Conservation (phyloP, 1,140 invertebrate genomes). For the Lordiphosa clarofinis region DNA sequence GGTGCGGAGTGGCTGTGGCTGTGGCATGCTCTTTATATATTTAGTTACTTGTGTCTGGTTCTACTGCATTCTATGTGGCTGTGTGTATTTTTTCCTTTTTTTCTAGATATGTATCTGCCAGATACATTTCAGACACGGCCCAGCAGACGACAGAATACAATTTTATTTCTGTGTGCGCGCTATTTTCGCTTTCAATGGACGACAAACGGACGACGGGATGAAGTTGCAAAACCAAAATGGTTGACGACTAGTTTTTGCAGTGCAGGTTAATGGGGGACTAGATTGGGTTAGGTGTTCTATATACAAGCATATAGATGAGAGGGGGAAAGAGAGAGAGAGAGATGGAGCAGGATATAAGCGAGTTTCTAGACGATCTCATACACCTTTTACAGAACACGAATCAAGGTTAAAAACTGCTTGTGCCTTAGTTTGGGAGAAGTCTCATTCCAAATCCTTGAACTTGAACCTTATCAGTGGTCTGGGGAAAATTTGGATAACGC, state of each 20-base stretch:
- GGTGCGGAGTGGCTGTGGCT: slow-evolving; percentile 6
- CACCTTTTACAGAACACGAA: no score
- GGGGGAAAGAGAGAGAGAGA: no score
- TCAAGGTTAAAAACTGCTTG: no score
- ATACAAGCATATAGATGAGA: no score
- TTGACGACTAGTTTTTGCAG: slow-evolving; percentile 13
- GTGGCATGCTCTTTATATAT: slow-evolving; percentile 36
- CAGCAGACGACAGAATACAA: slow-evolving; percentile 8
- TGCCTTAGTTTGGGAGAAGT: no score
- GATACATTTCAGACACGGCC: slow-evolving; percentile 52
- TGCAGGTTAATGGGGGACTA: not conserved
- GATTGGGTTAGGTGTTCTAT: no score
- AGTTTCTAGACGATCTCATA: no score
- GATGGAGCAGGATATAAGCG: no score
- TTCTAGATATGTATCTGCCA: slow-evolving; percentile 68
- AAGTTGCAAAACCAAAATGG: slow-evolving; percentile 48
- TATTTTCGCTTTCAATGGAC: slow-evolving; percentile 72
- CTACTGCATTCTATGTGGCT: slow-evolving; percentile 61
- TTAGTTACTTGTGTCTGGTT: slow-evolving; percentile 72
- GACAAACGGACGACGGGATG: slow-evolving; percentile 19
- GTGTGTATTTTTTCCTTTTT: not conserved
- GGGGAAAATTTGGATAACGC: no score
- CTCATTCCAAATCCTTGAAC: no score
- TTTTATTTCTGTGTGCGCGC: slow-evolving; percentile 13
- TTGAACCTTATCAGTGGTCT: no score